These are phyloP conservation scores for Taphrorychus bicolor DNA, from an alignment of 2,888 invertebrate species.

Conservation along the genomic window DNA sequence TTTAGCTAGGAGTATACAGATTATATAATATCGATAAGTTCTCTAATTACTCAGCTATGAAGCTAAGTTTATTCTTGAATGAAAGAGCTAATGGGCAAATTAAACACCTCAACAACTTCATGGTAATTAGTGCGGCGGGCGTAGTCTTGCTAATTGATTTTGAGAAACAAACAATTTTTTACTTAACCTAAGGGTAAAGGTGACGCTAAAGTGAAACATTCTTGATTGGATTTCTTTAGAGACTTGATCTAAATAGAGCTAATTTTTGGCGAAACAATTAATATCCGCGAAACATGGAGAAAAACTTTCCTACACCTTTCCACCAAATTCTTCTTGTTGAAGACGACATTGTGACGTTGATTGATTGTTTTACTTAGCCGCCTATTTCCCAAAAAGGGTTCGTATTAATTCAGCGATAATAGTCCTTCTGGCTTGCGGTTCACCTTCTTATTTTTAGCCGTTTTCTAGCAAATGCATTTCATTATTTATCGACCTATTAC, in stretches of 20 bases:
- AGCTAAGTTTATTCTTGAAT: background rate
- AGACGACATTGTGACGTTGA: constrained; percentile 1
- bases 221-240: background rate
- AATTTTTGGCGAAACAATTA: background rate
- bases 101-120: constrained; percentile 7
- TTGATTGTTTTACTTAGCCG: background rate
- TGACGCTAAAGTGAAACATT: background rate
- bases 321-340: background rate
- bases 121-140: constrained; percentile 1
- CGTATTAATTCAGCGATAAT: background rate
- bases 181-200: background rate
- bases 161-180: background rate
- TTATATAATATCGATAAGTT: background rate
- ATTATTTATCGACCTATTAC: background rate
- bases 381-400: background rate
- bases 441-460: background rate
- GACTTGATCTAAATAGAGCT: background rate
- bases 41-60: background rate
- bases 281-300: background rate
- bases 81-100: constrained; percentile 1
- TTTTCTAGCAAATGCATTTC: background rate
- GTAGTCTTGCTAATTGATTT: constrained; percentile 5
- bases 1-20: no score
- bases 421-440: no score
- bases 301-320: background rate